Evolutionary conservation across 2,797 vertebrate species (phyloP), one percentile per base, ranked within the genome.

Genomic region (Cetoscarus ocellatus): DNA sequence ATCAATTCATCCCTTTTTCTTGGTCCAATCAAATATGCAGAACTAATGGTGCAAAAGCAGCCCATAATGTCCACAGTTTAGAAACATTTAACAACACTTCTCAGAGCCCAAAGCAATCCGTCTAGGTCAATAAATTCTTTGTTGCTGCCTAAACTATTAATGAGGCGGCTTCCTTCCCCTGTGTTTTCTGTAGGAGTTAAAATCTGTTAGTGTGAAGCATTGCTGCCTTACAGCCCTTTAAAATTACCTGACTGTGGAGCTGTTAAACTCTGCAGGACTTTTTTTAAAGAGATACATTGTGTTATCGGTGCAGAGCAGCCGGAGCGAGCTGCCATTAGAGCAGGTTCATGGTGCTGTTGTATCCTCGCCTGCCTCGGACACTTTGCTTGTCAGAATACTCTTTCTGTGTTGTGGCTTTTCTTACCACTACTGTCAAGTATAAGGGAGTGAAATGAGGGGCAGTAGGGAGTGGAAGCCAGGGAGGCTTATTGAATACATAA

Each of bases 401-500:
- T 82, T 74, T 60, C 66, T 44, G 71, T 80, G 61, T 61, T 74
- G 48, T 70, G 73, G 60, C 67, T 83, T 89, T 86, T 83, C 71
- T 80, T 75, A 81, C 67, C 57, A 57, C 80, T 78, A 71, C 83
- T 91, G 77, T 90, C 90, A 80, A 70, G 73, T 72, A 85, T 79
- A 88, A 84, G 80, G 75, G 75, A 80, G 66, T 85, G 78, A 88
- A 86, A 86, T 56, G 77, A 79, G 70, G 69, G 75, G 76, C 85
- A 80, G 72, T 15, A 79, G 55, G 70, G 70, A 87, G 84, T 85
- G 77, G 85, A 86, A 89, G 72, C 82, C 82, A 82, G 67, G 55
- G 69, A 75, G 75, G 52, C 79, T 89, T 91, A 91, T 88, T 88
- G 88, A 91, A 91, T 87, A 71, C 82, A 90, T 91, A 91, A 92